These are phyloP conservation scores for Emys orbicularis DNA, from an alignment of 2,797 vertebrate species.

Conservation along the genomic window DNA sequence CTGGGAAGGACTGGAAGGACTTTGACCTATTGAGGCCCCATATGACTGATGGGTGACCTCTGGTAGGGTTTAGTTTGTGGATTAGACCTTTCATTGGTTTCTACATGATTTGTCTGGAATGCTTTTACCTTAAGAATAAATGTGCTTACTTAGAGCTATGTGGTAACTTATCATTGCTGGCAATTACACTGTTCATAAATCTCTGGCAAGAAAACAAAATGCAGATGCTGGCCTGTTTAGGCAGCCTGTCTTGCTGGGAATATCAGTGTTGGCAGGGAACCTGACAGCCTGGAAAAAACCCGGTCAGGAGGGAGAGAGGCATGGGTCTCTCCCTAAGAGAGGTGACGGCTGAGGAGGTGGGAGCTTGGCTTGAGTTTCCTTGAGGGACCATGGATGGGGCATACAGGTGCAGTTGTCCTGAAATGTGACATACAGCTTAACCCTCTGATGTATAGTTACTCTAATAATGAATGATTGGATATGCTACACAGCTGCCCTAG, in stretches of 20 bases:
- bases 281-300: neutral
- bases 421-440: neutral
- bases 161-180: neutral
- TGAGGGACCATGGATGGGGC: neutral
- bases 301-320: neutral
- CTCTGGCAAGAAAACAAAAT: neutral
- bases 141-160: neutral
- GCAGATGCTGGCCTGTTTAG: neutral
- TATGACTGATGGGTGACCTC: neutral
- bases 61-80: neutral
- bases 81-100: neutral
- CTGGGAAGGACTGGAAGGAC: neutral
- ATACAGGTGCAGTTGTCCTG: neutral
- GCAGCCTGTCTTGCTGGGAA: neutral
- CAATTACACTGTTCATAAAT: neutral
- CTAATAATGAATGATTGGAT: neutral
- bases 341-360: neutral
- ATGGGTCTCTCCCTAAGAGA: neutral
- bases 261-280: neutral
- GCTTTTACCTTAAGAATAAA: neutral
- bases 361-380: neutral
- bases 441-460: conserved; percentile 26
- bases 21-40: neutral
- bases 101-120: neutral
- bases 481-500: neutral